Evolutionary conservation across 2,888 invertebrate genomes (phyloP).

Genomic region (Melieria picta): DNA sequence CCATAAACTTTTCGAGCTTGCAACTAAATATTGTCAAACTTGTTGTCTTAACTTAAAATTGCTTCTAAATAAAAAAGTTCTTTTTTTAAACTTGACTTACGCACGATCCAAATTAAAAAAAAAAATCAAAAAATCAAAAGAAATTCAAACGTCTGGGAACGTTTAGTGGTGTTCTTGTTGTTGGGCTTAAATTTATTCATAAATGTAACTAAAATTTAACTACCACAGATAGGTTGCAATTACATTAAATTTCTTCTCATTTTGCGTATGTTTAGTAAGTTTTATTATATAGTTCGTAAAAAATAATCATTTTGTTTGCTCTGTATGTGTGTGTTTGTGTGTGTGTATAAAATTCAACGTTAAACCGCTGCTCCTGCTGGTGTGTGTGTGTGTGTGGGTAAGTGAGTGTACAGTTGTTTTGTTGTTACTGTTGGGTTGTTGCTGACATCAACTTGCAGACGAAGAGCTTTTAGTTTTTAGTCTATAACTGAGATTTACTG

Average conservation of each 20-base stretch:
- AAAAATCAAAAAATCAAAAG: background rate
- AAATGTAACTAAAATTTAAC: constrained; percentile 65
- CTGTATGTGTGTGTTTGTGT: constrained; percentile 10
- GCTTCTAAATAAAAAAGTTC: too few relatives aligned
- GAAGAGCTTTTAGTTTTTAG: constrained; percentile 19
- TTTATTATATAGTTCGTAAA: too few relatives aligned
- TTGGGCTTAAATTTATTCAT: constrained; percentile 43
- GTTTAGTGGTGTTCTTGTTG: background rate
- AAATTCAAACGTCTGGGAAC: background rate
- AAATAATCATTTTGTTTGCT: too few relatives aligned
- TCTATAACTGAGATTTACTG: constrained; percentile 48
- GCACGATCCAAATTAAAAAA: background rate
- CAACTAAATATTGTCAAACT: too few relatives aligned
- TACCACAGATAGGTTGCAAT: constrained; percentile 66
- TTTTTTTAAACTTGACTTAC: background rate
- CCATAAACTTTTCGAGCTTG: too few relatives aligned
- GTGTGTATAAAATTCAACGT: constrained; percentile 33
- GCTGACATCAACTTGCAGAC: too few relatives aligned
- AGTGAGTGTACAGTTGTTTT: constrained; percentile 13
- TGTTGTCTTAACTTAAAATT: too few relatives aligned
- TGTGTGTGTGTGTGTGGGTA: background rate
- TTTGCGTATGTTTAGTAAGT: background rate
- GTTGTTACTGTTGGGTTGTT: constrained; percentile 4
- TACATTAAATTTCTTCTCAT: constrained; percentile 43
- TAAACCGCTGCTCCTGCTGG: constrained; percentile 2